Percentiles rank a stretch among this genome's conserved stretches.
These are phyloP conservation scores for Melierax canorus DNA, from an alignment of 2,113 vertebrate species.

Conservation along the genomic window DNA sequence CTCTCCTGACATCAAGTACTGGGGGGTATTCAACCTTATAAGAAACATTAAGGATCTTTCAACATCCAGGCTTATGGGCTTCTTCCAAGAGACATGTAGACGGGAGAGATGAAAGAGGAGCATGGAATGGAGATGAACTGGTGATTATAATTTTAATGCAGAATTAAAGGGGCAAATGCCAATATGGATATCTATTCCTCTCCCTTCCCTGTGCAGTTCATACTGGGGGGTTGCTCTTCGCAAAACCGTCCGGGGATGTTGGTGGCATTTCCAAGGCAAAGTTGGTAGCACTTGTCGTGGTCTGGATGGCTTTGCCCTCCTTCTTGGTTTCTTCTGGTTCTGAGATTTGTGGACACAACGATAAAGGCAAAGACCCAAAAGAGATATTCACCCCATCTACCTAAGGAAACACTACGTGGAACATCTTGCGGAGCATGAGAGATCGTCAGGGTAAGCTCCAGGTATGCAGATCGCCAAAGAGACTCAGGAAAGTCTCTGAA, in stretches of 20 bases:
- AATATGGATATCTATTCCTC: background rate
- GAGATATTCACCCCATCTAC: background rate
- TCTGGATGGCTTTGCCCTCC: background rate
- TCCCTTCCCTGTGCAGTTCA: background rate
- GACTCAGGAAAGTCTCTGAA: background rate
- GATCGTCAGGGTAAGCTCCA: background rate
- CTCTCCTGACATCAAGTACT: background rate
- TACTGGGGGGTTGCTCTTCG: background rate
- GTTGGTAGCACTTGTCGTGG: fast-evolving
- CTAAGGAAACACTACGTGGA: fast-evolving
- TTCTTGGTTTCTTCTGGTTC: background rate
- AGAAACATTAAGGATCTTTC: background rate
- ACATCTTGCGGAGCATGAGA: background rate
- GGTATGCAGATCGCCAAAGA: background rate
- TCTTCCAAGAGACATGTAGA: background rate
- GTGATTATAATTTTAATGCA: background rate
- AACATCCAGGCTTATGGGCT: constrained; percentile 2
- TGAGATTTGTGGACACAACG: background rate
- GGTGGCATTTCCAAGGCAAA: background rate
- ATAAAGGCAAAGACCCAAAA: fast-evolving
- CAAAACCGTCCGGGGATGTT: fast-evolving
- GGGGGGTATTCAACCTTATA: background rate
- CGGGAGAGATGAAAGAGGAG: background rate
- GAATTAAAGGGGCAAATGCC: background rate
- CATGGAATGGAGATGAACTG: background rate